A percentile compares a stretch with the other conserved stretches of the same genome.
phyloP scores from a whole-genome alignment of 2,113 vertebrate species.

The Chionis minor region DNA sequence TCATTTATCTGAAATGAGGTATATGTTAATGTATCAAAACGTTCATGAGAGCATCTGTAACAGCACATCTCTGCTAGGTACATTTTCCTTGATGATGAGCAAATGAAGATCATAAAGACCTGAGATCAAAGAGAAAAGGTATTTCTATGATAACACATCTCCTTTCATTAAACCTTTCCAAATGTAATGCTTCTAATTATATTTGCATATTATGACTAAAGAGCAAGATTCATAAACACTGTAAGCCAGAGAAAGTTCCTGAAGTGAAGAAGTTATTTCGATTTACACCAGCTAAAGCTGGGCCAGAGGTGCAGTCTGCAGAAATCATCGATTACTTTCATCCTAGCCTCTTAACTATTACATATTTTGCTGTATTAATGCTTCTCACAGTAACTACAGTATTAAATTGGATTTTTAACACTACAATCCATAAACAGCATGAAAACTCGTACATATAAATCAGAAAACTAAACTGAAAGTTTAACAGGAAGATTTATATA shows the following conservation, averaged over 20 bases:
- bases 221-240: not conserved
- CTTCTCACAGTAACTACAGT: constrained; percentile 63
- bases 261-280: not conserved
- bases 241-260: constrained; percentile 10
- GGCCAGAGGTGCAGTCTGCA: not conserved
- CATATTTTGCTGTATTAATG: constrained; percentile 60
- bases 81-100: constrained; percentile 20
- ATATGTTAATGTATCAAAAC: not conserved
- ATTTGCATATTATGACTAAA: constrained; percentile 13
- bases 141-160: not conserved
- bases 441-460: constrained; percentile 68
- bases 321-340: constrained; percentile 58
- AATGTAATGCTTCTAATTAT: constrained; percentile 4
- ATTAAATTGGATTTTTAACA: constrained; percentile 65
- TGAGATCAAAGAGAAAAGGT: constrained; percentile 14
- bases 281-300: constrained; percentile 3
- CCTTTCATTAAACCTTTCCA: constrained; percentile 4
- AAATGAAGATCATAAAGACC: not conserved
- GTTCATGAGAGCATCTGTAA: not conserved
- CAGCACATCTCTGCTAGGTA: not conserved
- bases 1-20: not conserved
- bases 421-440: constrained; percentile 40
- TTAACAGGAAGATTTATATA: constrained; percentile 72
- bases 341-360: constrained; percentile 32
- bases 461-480: constrained; percentile 56